A percentile compares a stretch with the other conserved stretches of the same genome.
Evolutionary conservation across 1,140 invertebrate genomes (phyloP).

Genomic region (Dufourea novaeangliae): DNA sequence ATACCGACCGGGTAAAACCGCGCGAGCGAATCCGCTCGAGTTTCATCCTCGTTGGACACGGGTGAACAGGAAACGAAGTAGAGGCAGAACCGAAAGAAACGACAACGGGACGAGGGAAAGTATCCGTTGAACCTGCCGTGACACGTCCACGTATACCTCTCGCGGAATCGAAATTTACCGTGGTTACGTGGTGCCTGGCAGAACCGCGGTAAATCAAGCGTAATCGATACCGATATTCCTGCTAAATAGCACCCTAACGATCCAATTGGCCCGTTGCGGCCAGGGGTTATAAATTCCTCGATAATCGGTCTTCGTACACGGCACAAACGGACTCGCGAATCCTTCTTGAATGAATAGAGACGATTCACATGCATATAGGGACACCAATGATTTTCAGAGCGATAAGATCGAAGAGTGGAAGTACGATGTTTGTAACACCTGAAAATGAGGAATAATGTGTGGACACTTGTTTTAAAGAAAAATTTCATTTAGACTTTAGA

Average conservation of each 20-base stretch:
- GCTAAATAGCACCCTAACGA: constrained; percentile 13
- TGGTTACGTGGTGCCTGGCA: background rate
- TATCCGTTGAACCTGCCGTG: background rate
- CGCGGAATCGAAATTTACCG: constrained; percentile 13
- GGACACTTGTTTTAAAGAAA: no score
- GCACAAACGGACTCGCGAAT: constrained; percentile 13
- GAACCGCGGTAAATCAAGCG: constrained; percentile 24
- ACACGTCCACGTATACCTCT: background rate
- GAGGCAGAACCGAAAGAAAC: background rate
- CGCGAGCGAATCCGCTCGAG: background rate
- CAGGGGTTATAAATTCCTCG: constrained; percentile 22
- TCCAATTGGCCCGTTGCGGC: background rate
- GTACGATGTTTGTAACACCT: no score
- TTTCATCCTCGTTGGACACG: background rate
- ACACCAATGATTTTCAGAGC: no score
- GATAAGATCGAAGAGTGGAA: no score
- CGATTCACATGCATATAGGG: no score
- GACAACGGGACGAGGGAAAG: constrained; percentile 4
- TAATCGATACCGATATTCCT: constrained; percentile 34
- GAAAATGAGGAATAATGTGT: no score
- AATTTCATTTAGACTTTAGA: no score
- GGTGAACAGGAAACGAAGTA: background rate
- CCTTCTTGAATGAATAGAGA: background rate
- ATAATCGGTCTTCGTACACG: constrained; percentile 28
- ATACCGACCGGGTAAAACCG: background rate